These are phyloP conservation scores for Rhopalosiphum padi DNA, from an alignment of 1,140 invertebrate species.

Conservation along the genomic window DNA sequence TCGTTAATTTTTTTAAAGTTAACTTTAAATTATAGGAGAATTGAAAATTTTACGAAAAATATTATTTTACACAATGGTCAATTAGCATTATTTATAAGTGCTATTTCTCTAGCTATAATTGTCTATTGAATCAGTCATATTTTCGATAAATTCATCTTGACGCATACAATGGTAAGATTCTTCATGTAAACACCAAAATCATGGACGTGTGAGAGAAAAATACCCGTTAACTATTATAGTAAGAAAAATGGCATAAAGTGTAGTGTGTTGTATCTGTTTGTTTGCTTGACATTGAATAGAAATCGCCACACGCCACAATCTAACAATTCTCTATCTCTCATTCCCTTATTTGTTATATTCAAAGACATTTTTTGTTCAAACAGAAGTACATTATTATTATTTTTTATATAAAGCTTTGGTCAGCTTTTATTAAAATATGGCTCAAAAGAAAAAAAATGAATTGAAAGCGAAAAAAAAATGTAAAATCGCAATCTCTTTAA, in stretches of 20 bases:
- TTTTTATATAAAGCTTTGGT: background rate
- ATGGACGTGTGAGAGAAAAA: background rate
- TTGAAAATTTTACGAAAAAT: background rate
- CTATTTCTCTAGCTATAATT: background rate
- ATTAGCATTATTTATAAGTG: background rate
- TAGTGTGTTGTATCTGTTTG: background rate
- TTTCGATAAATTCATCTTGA: background rate
- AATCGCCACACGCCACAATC: background rate
- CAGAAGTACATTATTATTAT: background rate
- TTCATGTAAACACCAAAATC: background rate
- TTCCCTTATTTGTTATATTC: background rate
- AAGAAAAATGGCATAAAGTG: background rate
- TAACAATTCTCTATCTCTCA: background rate
- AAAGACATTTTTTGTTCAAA: background rate
- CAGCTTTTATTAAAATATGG: background rate
- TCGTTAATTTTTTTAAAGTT: too few species aligned
- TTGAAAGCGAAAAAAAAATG: background rate
- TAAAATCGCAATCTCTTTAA: background rate
- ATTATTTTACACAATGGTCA: background rate
- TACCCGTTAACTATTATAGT: background rate
- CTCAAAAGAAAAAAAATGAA: background rate
- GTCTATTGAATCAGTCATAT: background rate
- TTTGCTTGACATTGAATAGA: background rate
- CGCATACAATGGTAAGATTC: too few species aligned
- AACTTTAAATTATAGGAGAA: background rate